A percentile compares a stretch with the other conserved stretches of the same genome.
phyloP scores from a whole-genome alignment of 2,797 vertebrate species.

The Champsocephalus gunnari region DNA sequence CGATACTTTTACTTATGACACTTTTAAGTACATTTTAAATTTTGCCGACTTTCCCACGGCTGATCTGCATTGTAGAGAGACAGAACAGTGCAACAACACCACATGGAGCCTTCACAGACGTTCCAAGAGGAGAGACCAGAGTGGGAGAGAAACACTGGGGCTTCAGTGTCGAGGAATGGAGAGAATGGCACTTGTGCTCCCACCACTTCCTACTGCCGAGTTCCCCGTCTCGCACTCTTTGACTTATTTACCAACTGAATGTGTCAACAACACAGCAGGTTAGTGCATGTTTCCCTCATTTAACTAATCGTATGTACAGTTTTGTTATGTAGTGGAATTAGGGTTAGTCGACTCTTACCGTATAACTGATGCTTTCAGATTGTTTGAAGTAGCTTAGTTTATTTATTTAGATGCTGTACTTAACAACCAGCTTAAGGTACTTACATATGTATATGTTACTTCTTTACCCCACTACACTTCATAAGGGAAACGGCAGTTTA shows the following conservation, averaged over 20 bases:
- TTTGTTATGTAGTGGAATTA: neutral
- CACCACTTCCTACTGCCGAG: conserved; percentile 77
- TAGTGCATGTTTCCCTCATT: conserved; percentile 49
- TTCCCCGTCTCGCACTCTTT: conserved; percentile 45
- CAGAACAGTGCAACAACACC: conserved; percentile 12
- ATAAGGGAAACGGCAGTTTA: neutral
- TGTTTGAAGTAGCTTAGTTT: neutral
- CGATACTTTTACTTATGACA: neutral
- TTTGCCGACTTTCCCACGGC: neutral
- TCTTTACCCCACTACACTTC: neutral
- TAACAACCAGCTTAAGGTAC: neutral
- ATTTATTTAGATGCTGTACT: neutral
- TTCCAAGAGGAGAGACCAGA: conserved; percentile 50
- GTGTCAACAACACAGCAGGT: conserved; percentile 75
- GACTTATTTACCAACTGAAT: conserved; percentile 53
- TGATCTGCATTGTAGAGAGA: conserved; percentile 23
- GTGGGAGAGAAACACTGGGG: conserved; percentile 84
- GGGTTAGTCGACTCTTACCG: too few species aligned
- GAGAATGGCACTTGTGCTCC: conserved; percentile 82
- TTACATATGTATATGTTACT: neutral
- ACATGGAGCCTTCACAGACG: conserved; percentile 35
- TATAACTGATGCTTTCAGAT: too few species aligned
- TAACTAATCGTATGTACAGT: neutral
- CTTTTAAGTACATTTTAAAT: neutral
- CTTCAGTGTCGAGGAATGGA: conserved; percentile 83